These are phyloP conservation scores for Serinus canaria DNA, from an alignment of 2,113 vertebrate genomes.

Conservation along the genomic window DNA sequence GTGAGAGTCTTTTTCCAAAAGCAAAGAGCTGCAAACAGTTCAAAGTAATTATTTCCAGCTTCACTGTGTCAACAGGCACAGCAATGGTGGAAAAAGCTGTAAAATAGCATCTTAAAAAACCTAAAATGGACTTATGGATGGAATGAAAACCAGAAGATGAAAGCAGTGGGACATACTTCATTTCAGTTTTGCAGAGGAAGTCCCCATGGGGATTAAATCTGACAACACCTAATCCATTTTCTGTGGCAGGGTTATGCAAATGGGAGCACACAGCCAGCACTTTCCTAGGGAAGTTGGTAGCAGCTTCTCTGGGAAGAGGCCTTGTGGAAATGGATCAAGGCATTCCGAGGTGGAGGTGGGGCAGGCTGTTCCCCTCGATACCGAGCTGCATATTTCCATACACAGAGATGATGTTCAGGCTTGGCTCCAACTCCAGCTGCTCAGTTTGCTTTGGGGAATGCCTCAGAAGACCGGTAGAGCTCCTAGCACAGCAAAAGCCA, in stretches of 20 bases:
- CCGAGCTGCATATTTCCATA: not conserved
- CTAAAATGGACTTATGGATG: not conserved
- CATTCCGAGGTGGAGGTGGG: not conserved
- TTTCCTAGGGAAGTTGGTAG: not conserved
- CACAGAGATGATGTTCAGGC: not conserved
- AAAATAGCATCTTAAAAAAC: not conserved
- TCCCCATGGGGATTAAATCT: not conserved
- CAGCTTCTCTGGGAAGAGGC: not conserved
- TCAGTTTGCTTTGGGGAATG: not conserved
- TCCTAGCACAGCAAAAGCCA: not conserved
- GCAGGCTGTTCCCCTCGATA: not conserved
- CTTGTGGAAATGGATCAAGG: not conserved
- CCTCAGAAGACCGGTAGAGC: not conserved
- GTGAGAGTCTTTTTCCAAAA: not conserved
- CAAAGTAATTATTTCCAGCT: not conserved
- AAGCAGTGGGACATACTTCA: not conserved
- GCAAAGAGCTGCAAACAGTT: not conserved
- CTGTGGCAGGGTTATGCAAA: not conserved
- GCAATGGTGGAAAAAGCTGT: not conserved
- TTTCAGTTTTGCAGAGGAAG: not conserved
- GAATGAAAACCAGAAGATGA: not conserved
- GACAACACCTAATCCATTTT: not conserved
- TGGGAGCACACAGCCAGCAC: not conserved
- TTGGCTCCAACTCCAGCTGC: accelerated
- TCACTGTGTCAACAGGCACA: not conserved